phyloP scores from a whole-genome alignment of 1,140 invertebrate genomes.

The Aphaenogaster ashmeadi region DNA sequence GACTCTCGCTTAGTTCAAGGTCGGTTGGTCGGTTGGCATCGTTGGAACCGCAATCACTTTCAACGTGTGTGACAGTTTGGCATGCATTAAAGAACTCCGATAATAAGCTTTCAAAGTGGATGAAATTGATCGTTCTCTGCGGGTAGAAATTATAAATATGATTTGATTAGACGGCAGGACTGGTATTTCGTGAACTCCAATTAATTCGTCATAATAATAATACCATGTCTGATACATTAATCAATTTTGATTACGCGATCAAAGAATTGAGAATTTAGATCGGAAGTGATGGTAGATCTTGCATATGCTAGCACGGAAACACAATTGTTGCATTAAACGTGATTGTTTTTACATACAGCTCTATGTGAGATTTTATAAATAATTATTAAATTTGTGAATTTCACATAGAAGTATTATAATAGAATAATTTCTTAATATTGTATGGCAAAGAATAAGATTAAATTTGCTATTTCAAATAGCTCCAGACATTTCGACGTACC shows the following conservation, averaged over 20 bases:
- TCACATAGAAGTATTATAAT: neutral
- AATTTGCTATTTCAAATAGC: neutral
- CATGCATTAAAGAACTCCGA: slow-evolving; percentile 32
- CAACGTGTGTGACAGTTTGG: slow-evolving; percentile 5
- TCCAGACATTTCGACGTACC: neutral
- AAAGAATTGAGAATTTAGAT: neutral
- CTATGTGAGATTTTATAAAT: neutral
- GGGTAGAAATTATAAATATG: slow-evolving; percentile 1
- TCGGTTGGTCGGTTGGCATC: neutral
- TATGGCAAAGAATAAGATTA: neutral
- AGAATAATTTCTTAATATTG: neutral
- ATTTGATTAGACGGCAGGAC: neutral
- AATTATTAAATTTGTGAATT: neutral
- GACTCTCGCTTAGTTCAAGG: slow-evolving; percentile 56
- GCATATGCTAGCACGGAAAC: neutral
- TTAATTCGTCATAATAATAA: slow-evolving; percentile 7
- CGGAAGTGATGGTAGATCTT: no score
- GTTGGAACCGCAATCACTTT: neutral
- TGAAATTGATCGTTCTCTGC: slow-evolving; percentile 1
- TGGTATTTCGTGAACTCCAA: neutral
- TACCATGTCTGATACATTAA: neutral
- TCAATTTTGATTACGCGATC: neutral
- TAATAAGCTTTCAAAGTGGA: neutral
- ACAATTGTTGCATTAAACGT: slow-evolving; percentile 4
- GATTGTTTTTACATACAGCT: neutral